Percentiles rank a stretch among this genome's conserved stretches.
Conservation (phyloP, 2,113 vertebrate genomes). For the Chiloscyllium plagiosum region DNA sequence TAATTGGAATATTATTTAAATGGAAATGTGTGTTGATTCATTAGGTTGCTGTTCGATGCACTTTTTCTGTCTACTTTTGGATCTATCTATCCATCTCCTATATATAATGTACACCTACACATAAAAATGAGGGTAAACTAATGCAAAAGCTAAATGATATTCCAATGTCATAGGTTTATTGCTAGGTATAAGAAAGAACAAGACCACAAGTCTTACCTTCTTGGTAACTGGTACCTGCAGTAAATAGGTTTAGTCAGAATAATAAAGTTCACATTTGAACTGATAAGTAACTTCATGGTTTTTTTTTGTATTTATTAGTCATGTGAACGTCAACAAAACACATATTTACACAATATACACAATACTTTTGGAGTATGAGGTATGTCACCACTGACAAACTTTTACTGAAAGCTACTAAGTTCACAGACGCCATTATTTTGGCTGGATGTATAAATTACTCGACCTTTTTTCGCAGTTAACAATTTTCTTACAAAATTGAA, state of each 20-base stretch:
- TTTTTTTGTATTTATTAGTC: constrained; percentile 30
- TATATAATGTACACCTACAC: no score
- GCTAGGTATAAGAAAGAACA: neutral
- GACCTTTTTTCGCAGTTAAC: neutral
- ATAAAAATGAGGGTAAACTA: neutral
- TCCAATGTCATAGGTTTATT: neutral
- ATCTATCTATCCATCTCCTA: neutral
- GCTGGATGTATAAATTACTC: constrained; percentile 20
- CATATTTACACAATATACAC: constrained; percentile 31
- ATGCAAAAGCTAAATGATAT: neutral
- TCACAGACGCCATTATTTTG: neutral
- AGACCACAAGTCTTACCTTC: neutral
- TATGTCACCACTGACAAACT: constrained; percentile 9
- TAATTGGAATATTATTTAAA: neutral
- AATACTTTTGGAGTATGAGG: constrained; percentile 33
- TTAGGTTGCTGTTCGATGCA: neutral
- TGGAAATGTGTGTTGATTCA: neutral
- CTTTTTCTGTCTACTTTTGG: neutral
- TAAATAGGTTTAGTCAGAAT: neutral
- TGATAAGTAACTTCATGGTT: neutral
- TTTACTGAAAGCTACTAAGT: constrained; percentile 16
- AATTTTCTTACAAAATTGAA: constrained; percentile 30
- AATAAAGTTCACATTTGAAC: constrained; percentile 6
- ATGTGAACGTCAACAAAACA: constrained; percentile 7
- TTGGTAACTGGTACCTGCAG: neutral